Base-by-base conservation (phyloP, 2,888 invertebrate species). In the Melanophora roralis region DNA sequence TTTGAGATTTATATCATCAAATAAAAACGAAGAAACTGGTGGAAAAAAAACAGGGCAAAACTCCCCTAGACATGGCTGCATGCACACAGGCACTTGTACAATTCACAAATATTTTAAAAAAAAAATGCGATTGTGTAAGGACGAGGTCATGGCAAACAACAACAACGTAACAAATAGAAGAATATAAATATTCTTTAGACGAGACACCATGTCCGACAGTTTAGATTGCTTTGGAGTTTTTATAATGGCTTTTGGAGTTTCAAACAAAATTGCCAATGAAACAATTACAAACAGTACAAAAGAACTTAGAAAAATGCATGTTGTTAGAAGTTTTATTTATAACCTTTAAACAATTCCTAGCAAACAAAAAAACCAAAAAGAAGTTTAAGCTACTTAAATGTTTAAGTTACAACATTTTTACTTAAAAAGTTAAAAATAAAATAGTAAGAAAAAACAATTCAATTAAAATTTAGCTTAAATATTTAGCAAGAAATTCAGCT, bases 151-250 rank as follows among this genome's bases (percentile, higher is more conserved):
- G 60, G 19, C 43, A 27, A 59, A 27, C 3, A 27, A 27, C 27
- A 27, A 64, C 45, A 53, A 45, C 40, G 6, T 53, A 21, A 49
- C 12, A 34, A 69, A 59, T 68, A 47, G 9, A 49, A 65, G 59
- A 55, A 62, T 19, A 69, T 32, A 74, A 60, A 59, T 36, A 51
- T 53, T 60, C 36, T 65, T 32, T 53, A 53, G 79, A 49, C 79
- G 74, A 79, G 79, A 79, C 75, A 75, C 60, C 62, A 43, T 75
- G 79, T 79, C 79, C 75, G 79, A 79, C 79, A 62, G 36, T 47
- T 12, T 36, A 69, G 59, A 65, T 65, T 71, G 64, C 59, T 60
- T 62, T 69, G 64, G 34, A 49, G 62, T 65, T 75, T 60, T 47
- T 67, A 40, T 74, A 69, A 65, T 69, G 69, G 45, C 19, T 45